These are phyloP conservation scores for Carabus problematicus DNA, from an alignment of 2,888 invertebrate species.

Conservation along the genomic window DNA sequence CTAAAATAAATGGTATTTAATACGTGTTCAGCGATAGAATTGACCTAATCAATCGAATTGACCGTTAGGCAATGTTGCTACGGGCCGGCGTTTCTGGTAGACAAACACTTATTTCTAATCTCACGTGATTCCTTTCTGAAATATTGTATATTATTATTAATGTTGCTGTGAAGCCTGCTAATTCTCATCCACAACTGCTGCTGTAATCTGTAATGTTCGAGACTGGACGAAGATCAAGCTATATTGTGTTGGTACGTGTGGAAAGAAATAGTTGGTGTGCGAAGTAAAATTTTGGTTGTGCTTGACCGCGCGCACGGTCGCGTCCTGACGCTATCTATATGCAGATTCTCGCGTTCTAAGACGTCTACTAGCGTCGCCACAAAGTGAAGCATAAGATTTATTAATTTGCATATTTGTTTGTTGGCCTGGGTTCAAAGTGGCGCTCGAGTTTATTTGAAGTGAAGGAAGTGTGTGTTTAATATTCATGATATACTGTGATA, in stretches of 20 bases:
- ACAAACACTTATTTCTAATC: no score
- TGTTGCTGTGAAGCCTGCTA: no score
- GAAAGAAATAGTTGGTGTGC: no score
- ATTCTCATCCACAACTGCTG: no score
- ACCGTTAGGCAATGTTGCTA: no score
- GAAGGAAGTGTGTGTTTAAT: constrained; percentile 15
- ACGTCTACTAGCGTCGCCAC: constrained; percentile 12
- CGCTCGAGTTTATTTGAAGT: constrained; percentile 20
- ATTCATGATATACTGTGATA: constrained; percentile 19
- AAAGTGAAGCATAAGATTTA: constrained; percentile 25
- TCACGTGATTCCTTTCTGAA: no score
- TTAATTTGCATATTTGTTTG: constrained; percentile 26
- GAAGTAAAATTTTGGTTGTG: not conserved
- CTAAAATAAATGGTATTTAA: constrained; percentile 40
- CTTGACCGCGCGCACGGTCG: not conserved
- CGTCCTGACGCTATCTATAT: constrained; percentile 18
- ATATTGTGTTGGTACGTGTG: no score
- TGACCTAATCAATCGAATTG: constrained; percentile 21
- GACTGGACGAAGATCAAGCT: no score
- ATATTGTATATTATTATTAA: no score
- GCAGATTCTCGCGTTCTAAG: constrained; percentile 16
- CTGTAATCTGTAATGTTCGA: no score
- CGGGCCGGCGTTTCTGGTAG: no score
- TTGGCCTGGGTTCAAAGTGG: constrained; percentile 18
- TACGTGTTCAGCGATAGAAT: constrained; percentile 39